Percentiles rank a stretch among this genome's conserved stretches.
Conservation (phyloP, 2,888 invertebrate species). For the Dryomyza anilis region DNA sequence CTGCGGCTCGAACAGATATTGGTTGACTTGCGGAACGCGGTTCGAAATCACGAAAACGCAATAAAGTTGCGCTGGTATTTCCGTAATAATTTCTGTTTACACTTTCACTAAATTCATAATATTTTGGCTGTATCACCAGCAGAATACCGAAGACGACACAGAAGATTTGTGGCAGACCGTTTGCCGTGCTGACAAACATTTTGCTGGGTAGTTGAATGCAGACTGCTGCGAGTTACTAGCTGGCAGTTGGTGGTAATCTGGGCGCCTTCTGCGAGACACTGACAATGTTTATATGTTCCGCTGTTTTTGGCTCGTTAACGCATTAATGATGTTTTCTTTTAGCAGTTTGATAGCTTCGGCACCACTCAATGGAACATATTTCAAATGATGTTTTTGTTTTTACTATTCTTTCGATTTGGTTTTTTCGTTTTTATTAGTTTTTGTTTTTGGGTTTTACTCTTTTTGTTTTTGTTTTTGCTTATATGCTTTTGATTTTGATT, state of each 20-base stretch:
- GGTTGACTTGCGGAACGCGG: slow-evolving; percentile 37
- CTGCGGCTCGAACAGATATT: too few species aligned
- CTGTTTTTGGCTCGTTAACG: too few species aligned
- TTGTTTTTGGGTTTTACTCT: too few species aligned
- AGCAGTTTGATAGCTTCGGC: too few species aligned
- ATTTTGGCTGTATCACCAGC: slow-evolving; percentile 18
- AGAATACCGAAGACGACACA: background rate
- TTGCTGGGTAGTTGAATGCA: background rate
- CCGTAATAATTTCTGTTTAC: slow-evolving; percentile 29
- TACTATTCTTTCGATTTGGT: too few species aligned
- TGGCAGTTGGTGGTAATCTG: background rate
- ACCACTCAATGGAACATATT: too few species aligned
- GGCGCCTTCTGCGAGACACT: background rate
- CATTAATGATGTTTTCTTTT: too few species aligned
- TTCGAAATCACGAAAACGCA: slow-evolving; percentile 51
- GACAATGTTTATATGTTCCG: background rate
- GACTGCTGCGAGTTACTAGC: background rate
- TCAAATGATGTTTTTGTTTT: too few species aligned
- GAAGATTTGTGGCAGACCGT: background rate
- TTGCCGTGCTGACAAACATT: background rate
- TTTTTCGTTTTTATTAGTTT: too few species aligned
- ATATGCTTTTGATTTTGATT: too few species aligned
- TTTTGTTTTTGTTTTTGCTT: too few species aligned
- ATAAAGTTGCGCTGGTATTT: slow-evolving; percentile 34
- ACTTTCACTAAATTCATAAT: slow-evolving; percentile 34